Evolutionary conservation across 2,113 vertebrate genomes (phyloP).

Genomic region (Podocnemis expansa): DNA sequence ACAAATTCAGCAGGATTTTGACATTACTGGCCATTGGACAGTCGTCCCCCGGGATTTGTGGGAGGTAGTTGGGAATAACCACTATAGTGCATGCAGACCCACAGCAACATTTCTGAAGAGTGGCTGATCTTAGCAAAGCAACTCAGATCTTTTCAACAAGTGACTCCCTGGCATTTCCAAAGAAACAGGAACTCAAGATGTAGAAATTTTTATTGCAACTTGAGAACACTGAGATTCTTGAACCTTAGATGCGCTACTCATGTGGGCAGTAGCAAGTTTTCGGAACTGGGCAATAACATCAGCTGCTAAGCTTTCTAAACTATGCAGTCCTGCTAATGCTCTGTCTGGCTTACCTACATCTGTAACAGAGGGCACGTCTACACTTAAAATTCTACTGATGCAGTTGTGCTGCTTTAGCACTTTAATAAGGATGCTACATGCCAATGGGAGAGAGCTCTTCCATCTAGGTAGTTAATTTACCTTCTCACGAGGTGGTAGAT

Average conservation of each 20-base stretch:
- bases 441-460: neutral
- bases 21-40: neutral
- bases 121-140: neutral
- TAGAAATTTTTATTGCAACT: neutral
- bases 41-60: neutral
- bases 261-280: neutral
- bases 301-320: neutral
- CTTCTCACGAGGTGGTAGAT: neutral
- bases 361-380: neutral
- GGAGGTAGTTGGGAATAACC: neutral
- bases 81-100: neutral
- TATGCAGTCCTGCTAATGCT: neutral
- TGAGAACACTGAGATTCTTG: neutral
- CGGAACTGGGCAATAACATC: neutral
- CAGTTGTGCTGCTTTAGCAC: neutral
- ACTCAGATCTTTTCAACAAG: neutral
- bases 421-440: no score
- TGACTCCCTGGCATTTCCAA: rapidly evolving
- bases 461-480: neutral
- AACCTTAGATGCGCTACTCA: no score
- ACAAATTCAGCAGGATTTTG: neutral
- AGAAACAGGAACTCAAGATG: rapidly evolving
- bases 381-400: neutral
- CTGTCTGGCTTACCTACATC: neutral
- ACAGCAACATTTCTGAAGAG: neutral